Conservation (phyloP, 2,888 invertebrate species). For the Lycaena phlaeas region DNA sequence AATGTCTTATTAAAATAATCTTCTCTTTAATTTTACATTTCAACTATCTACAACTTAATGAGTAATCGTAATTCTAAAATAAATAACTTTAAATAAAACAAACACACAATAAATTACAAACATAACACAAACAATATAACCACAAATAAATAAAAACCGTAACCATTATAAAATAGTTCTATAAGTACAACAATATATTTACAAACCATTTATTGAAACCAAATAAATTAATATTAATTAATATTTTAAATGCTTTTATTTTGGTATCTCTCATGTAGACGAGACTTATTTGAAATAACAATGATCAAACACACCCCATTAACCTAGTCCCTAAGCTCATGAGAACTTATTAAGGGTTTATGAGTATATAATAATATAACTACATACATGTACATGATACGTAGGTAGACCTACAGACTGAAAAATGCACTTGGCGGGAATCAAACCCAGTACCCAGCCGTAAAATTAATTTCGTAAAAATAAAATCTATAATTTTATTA, state of each 20-base stretch:
- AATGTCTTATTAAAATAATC: no score
- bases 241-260: slow-evolving; percentile 6
- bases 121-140: not conserved
- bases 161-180: not conserved
- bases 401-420: no score
- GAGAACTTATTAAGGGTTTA: no score
- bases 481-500: no score
- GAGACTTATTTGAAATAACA: no score
- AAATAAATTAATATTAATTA: slow-evolving; percentile 1
- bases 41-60: no score
- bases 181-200: slow-evolving; percentile 11
- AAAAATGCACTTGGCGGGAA: no score
- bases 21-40: no score
- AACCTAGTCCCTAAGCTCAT: not conserved
- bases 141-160: slow-evolving; percentile 8
- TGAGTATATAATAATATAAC: no score
- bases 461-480: no score
- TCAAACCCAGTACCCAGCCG: no score
- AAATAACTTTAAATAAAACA: not conserved
- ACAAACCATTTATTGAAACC: slow-evolving; percentile 6
- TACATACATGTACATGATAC: no score
- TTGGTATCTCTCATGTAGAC: slow-evolving; percentile 4
- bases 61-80: not conserved
- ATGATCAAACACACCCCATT: not conserved
- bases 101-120: slow-evolving; percentile 6